phyloP scores from a whole-genome alignment of 2,888 invertebrate species.

The Hartigia nigra region DNA sequence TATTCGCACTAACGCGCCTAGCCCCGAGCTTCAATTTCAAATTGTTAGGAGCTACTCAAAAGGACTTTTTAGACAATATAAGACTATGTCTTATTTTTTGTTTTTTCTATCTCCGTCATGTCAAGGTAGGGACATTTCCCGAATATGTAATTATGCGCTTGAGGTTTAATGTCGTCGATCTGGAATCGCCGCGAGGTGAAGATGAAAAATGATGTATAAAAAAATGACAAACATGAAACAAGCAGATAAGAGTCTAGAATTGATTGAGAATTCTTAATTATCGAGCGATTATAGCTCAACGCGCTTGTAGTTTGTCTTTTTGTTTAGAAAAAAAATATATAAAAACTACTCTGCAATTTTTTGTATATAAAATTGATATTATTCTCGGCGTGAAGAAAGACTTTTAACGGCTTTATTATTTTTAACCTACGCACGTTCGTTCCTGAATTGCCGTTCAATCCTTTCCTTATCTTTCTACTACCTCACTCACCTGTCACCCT shows the following conservation, averaged over 20 bases:
- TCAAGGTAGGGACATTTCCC: not conserved
- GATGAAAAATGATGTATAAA: not conserved
- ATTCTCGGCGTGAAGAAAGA: conserved; percentile 22
- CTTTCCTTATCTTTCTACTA: not conserved
- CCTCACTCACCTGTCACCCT: not conserved
- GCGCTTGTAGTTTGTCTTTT: conserved; percentile 19
- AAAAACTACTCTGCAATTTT: conserved; percentile 57
- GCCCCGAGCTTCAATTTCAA: not conserved
- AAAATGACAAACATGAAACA: not conserved
- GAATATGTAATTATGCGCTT: not conserved
- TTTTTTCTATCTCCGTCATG: not conserved
- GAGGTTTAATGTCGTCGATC: not conserved
- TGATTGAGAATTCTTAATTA: not conserved
- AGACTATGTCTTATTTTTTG: not conserved
- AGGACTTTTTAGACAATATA: not conserved
- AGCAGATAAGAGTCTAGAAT: not conserved
- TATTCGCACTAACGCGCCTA: conserved; percentile 23
- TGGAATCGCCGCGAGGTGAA: not conserved
- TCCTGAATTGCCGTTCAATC: not conserved
- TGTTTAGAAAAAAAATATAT: conserved; percentile 47
- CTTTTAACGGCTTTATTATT: conserved; percentile 21
- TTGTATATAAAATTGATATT: conserved; percentile 41
- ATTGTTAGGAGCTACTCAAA: not conserved
- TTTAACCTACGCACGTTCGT: not conserved
- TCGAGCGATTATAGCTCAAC: no score